Evolutionary conservation across 2,113 vertebrate species (phyloP), one percentile per base, ranked within the genome.

Genomic region (Morone saxatilis): DNA sequence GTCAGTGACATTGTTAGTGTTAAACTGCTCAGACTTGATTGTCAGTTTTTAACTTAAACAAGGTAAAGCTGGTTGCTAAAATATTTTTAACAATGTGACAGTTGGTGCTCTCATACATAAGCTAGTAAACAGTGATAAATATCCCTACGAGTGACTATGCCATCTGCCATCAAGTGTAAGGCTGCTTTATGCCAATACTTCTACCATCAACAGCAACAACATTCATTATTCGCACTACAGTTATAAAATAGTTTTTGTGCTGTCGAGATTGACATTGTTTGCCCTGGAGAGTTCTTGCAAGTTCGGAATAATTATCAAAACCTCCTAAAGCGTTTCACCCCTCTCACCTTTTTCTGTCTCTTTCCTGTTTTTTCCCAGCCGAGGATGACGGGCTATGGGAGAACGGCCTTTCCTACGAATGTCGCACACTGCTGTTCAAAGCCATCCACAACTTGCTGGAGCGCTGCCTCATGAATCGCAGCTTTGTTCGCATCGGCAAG

Each of bases 331-430:
- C 54, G 47, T 53, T 48, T 31, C 5, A 14, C 45, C 43, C 17
- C 13, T 72, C 43, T 76, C 48, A 72, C 12, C 1, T 31, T 31
- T 73, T 20, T 66, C 0, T 63, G 20, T 84, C 25, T 11, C 7
- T 54, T 14, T 16, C 40, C 8, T 60, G 61, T 84, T 56, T 19
- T 31, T 19, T 22, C 70, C 48, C 80, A 93, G 93, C 88, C 0
- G 97, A 99, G 81, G 98, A 99, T 67, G 97, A 99, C 56, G 98
- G 98, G 50, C 94, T 97, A 6, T 99, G 98, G 98, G 98, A 99
- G 92, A 98, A 97, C 4, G 98, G 98, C 48, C 97, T 99, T 66
- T 98, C 98, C 11, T 99, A 99, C 0, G 98, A 99, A 91, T 99
- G 98, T 88, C 97, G 98, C 68, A 99, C 97, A 61, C 95, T 99